Conservation (phyloP, 2,113 vertebrate genomes). For the Pterocles burchelli region DNA sequence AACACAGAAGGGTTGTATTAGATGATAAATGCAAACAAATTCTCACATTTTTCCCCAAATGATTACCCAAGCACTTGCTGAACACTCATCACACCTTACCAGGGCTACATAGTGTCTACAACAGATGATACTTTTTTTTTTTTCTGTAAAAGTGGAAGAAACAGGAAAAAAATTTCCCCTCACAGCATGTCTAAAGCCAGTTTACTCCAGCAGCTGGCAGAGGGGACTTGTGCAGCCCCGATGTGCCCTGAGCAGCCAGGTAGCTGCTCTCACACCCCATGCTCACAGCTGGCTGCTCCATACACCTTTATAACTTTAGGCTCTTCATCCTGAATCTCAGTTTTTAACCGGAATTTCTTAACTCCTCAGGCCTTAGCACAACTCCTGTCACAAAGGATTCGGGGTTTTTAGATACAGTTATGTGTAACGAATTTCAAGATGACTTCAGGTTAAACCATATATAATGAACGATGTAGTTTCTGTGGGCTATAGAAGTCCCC, state of each 20-base stretch:
- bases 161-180: neutral
- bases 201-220: neutral
- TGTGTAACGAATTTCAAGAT: neutral
- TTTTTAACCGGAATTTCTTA: neutral
- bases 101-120: neutral
- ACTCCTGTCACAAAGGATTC: neutral
- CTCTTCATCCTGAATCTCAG: neutral
- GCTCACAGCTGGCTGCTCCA: neutral
- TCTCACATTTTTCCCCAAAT: neutral
- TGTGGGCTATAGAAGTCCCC: neutral
- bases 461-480: neutral
- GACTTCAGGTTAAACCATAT: neutral
- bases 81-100: neutral
- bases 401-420: neutral
- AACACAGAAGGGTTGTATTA: neutral
- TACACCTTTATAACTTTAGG: neutral
- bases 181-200: neutral
- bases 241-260: neutral
- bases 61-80: neutral
- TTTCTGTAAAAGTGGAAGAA: neutral
- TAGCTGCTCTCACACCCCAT: neutral
- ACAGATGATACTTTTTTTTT: fast-evolving
- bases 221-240: neutral
- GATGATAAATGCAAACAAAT: neutral
- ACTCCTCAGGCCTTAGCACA: neutral